Percentiles rank a stretch among this genome's conserved stretches.
Evolutionary conservation across 2,797 vertebrate genomes (phyloP).

Genomic region (Picus viridis): DNA sequence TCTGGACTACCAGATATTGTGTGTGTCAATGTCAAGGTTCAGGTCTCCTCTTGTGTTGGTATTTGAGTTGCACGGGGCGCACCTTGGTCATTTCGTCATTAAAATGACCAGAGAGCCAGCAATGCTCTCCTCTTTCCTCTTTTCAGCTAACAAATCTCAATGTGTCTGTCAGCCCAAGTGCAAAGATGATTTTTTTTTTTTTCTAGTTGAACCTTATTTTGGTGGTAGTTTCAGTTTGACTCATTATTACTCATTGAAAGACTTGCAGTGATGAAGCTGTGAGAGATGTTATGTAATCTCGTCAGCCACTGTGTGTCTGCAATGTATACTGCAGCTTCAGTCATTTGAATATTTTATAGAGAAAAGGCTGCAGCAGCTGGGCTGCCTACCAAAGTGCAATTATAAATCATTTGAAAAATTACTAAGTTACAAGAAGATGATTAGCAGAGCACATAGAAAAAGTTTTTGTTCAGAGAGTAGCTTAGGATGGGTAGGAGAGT

Average conservation of each 20-base stretch:
- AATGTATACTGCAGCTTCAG: not conserved
- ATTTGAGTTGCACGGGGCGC: not conserved
- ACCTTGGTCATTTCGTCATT: not conserved
- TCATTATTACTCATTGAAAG: not conserved
- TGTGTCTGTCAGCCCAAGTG: not conserved
- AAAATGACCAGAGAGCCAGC: not conserved
- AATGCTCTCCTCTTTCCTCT: not conserved
- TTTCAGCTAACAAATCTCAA: not conserved
- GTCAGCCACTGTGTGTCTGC: not conserved
- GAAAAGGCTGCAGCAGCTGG: not conserved
- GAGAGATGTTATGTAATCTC: not conserved
- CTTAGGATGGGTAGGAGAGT: not conserved
- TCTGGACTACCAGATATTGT: slow-evolving; percentile 49
- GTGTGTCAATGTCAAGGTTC: slow-evolving; percentile 40
- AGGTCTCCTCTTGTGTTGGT: not conserved
- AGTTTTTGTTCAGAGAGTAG: not conserved
- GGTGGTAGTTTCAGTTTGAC: slow-evolving; percentile 6
- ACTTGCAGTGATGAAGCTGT: not conserved
- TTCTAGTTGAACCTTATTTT: not conserved
- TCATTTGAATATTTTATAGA: not conserved
- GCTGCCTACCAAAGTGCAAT: not conserved
- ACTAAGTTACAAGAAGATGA: not conserved
- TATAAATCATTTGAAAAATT: not conserved
- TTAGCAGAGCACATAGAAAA: not conserved
- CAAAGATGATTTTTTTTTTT: not conserved